phyloP scores from a whole-genome alignment of 2,888 invertebrate genomes.

The Polietes domitor region DNA sequence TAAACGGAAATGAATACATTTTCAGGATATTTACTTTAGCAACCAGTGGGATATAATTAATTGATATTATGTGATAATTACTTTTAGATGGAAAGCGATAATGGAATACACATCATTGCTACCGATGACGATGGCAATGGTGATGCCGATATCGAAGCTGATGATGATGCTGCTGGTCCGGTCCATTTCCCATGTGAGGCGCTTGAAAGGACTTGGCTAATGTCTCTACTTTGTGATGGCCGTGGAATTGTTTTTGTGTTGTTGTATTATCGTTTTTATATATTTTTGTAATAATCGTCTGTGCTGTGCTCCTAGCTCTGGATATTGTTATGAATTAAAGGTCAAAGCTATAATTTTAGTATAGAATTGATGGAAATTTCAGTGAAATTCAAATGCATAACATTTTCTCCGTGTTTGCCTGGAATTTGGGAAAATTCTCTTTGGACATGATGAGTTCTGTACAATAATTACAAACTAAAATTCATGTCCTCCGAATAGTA shows the following conservation, averaged over 20 bases:
- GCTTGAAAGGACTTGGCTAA: background rate
- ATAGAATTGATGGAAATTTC: too few species aligned
- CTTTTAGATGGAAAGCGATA: conserved; percentile 37
- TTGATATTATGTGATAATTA: conserved; percentile 63
- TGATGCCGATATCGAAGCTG: too few species aligned
- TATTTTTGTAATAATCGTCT: background rate
- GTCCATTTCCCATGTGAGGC: background rate
- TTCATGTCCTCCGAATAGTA: too few species aligned
- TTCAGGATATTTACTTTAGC: conserved; percentile 42
- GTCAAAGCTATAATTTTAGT: too few species aligned
- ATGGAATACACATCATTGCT: conserved; percentile 11
- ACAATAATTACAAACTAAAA: too few species aligned
- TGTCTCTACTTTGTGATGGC: background rate
- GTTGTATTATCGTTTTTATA: conserved; percentile 12
- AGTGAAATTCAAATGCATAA: too few species aligned
- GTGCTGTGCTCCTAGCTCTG: background rate
- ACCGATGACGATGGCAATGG: background rate
- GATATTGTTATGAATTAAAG: background rate
- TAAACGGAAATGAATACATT: conserved; percentile 47
- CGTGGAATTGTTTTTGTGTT: background rate
- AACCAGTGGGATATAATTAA: conserved; percentile 45
- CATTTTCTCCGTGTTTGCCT: too few species aligned
- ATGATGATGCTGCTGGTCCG: background rate
- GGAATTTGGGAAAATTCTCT: too few species aligned
- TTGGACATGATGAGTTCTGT: too few species aligned